phyloP scores from a whole-genome alignment of 2,888 invertebrate species.

The Parasteatoda lunata region DNA sequence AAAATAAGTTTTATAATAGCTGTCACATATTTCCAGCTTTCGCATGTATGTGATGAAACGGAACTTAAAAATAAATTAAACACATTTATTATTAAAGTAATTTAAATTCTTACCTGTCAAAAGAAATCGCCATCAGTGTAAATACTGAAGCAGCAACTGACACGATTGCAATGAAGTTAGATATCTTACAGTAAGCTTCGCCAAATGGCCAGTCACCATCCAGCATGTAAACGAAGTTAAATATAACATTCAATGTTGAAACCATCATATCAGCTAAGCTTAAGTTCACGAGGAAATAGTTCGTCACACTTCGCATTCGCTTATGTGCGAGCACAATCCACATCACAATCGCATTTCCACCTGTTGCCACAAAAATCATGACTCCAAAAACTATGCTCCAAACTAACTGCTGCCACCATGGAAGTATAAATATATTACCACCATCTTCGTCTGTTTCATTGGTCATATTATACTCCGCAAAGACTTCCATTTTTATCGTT shows the following conservation, averaged over 20 bases:
- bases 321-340: slow-evolving; percentile 98
- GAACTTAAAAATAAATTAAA: neutral
- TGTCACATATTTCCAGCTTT: neutral
- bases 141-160: slow-evolving; percentile 96
- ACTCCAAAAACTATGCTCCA: slow-evolving; percentile 90
- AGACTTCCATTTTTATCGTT: neutral
- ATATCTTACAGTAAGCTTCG: slow-evolving; percentile 93
- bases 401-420: slow-evolving; percentile 79
- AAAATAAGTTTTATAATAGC: too few relatives aligned
- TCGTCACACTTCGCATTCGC: slow-evolving; percentile 97
- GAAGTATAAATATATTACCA: slow-evolving; percentile 69
- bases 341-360: slow-evolving; percentile 97
- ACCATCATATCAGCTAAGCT: slow-evolving; percentile 97
- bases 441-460: slow-evolving; percentile 38
- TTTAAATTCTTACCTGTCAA: slow-evolving; percentile 89
- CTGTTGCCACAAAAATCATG: slow-evolving; percentile 94
- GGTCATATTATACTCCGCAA: slow-evolving; percentile 17
- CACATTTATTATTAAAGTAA: neutral
- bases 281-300: slow-evolving; percentile 96
- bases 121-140: slow-evolving; percentile 96
- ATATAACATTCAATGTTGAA: slow-evolving; percentile 94
- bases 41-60: neutral
- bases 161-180: slow-evolving; percentile 93
- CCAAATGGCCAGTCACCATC: slow-evolving; percentile 98
- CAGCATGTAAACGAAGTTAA: slow-evolving; percentile 97